Base-by-base conservation (phyloP, 2,888 invertebrate genomes). In the Pyrrhia umbra region DNA sequence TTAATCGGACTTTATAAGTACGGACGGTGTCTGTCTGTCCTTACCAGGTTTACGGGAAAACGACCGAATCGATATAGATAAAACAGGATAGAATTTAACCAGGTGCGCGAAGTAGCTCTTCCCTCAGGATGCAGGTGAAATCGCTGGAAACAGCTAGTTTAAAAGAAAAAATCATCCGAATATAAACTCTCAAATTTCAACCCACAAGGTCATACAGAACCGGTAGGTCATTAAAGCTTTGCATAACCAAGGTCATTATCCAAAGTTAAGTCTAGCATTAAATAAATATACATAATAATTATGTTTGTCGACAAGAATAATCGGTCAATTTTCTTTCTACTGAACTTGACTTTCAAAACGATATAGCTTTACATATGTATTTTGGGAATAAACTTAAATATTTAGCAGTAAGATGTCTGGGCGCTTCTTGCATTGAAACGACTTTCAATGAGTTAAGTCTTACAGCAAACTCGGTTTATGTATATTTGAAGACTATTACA, bases 171-270 rank as follows among this genome's bases (percentile, higher is more conserved):
- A 72, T 13, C 23, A 54, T 46, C n/a, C 10, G 10, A 55, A 39
- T 43, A 51, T 39, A 18, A 20, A 20, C 27, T 45, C 34, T 25
- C 20, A 59, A 27, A 18, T 45, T 56, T 43, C n/a, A 18, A 18
- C 15, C 25, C 39, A 6, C 50, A 67, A 69, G 77, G 68, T 68
- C 59, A 65, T 27, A 54, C 50, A 5, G 21, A 57, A 52, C 45
- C 50, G 43, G 60, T 47, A 74, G 70, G 74, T 64, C 61, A 65
- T 20, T 55, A 10, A 37, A 25, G 15, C 39, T 59, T 63, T 64
- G 57, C 77, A 77, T 77, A 77, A 54, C 25, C 39, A 75, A 78
- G 78, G 69, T 68, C 58, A 63, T 58, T 39, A 27, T 54, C 16
- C 57, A 65, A 64, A 70, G 49, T 52, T 45, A 46, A 46, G 55